Percentiles rank a stretch among this genome's conserved stretches.
Conservation (phyloP, 1,140 invertebrate genomes). For the Rhopalosiphum padi region DNA sequence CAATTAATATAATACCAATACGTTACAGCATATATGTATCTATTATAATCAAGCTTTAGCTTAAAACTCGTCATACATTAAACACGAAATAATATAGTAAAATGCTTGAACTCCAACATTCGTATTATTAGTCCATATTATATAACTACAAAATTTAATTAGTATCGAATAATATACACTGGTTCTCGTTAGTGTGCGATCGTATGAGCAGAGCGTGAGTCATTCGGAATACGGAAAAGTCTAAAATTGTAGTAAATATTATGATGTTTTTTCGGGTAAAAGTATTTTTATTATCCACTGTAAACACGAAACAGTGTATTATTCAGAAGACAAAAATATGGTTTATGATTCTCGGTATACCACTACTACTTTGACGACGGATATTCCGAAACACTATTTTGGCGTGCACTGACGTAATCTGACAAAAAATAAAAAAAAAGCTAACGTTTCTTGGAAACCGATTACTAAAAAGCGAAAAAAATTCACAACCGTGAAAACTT, state of each 20-base stretch:
- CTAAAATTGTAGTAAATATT: not conserved
- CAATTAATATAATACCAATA: too few relatives aligned
- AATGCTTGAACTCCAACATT: not conserved
- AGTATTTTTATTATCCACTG: not conserved
- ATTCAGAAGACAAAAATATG: not conserved
- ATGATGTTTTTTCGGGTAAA: not conserved
- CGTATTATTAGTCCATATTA: not conserved
- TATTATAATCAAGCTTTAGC: not conserved
- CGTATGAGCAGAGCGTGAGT: not conserved
- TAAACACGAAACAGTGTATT: not conserved
- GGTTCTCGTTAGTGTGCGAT: not conserved
- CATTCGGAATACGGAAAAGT: slow-evolving; percentile 6
- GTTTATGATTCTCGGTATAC: not conserved
- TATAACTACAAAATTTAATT: not conserved
- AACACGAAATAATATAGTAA: not conserved
- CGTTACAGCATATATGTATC: too few relatives aligned
- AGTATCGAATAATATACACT: not conserved
- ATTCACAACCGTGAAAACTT: not conserved
- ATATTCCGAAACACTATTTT: not conserved
- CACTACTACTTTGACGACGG: not conserved
- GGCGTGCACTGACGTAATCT: not conserved
- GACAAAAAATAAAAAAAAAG: not conserved
- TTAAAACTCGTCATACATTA: not conserved
- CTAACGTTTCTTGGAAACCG: not conserved
- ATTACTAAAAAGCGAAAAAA: not conserved